These are phyloP conservation scores for Peromyscus leucopus DNA, from an alignment of 2,113 vertebrate species.

Conservation along the genomic window DNA sequence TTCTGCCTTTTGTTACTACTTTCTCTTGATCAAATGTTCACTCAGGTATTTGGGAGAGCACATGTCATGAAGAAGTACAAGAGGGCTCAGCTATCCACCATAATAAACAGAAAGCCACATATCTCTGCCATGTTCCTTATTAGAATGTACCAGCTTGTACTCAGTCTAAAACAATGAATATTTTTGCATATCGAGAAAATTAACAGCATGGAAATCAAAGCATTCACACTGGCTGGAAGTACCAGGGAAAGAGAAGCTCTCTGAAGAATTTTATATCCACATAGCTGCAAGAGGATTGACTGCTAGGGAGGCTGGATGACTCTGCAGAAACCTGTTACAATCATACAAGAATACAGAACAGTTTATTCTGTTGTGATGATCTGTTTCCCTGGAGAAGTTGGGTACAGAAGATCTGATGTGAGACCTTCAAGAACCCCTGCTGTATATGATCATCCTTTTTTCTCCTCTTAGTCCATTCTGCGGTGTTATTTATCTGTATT, in stretches of 20 bases:
- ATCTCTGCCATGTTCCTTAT: background rate
- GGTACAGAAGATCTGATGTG: background rate
- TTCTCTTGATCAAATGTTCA: background rate
- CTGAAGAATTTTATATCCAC: too few relatives aligned
- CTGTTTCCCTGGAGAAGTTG: background rate
- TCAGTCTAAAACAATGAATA: background rate
- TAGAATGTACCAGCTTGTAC: background rate
- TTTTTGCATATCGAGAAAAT: background rate
- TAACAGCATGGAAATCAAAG: background rate
- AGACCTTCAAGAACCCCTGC: background rate
- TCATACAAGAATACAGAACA: background rate
- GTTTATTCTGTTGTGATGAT: background rate
- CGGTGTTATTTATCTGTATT: background rate
- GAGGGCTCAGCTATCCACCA: background rate
- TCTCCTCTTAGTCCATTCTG: background rate
- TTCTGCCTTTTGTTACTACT: background rate
- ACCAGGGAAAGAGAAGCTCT: background rate
- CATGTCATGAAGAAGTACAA: background rate
- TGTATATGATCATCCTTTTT: background rate
- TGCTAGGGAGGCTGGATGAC: background rate
- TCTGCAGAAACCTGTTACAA: background rate
- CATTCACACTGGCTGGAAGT: accelerated
- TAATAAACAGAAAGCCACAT: background rate
- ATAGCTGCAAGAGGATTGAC: background rate
- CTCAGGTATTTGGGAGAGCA: background rate